Conservation (phyloP, 1,140 invertebrate genomes). For the Leptonema lineaticorne region DNA sequence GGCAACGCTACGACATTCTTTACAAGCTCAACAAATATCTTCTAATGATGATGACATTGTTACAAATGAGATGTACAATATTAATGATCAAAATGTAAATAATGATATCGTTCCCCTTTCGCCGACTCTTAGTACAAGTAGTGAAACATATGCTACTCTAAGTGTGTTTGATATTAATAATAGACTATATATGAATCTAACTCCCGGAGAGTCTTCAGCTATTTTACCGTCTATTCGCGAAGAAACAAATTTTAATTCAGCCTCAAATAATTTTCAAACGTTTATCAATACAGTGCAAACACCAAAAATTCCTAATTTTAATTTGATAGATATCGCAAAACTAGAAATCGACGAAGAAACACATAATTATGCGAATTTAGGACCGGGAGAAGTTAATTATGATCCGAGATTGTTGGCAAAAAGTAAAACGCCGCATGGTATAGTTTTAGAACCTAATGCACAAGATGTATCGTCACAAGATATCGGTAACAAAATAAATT, state of each 20-base stretch:
- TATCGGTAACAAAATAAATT: slow-evolving; percentile 31
- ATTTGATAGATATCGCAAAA: slow-evolving; percentile 42
- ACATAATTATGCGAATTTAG: slow-evolving; percentile 48
- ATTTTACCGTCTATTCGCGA: slow-evolving; percentile 25
- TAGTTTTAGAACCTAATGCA: slow-evolving; percentile 45
- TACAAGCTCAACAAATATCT: slow-evolving; percentile 51
- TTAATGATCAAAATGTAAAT: slow-evolving; percentile 14
- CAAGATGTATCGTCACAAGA: slow-evolving; percentile 29
- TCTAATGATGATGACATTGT: slow-evolving; percentile 52
- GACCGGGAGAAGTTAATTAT: slow-evolving; percentile 41
- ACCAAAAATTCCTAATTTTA: slow-evolving; percentile 23
- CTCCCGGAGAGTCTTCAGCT: slow-evolving; percentile 45
- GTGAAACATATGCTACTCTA: slow-evolving; percentile 57
- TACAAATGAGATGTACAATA: slow-evolving; percentile 43
- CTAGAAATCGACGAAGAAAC: slow-evolving; percentile 42
- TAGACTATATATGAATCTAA: slow-evolving; percentile 69
- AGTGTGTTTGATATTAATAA: slow-evolving; percentile 52
- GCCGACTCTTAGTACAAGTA: slow-evolving; percentile 50
- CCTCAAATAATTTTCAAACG: background rate
- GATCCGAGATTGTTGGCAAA: slow-evolving; percentile 45
- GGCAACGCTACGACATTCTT: slow-evolving; percentile 49
- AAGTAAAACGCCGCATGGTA: slow-evolving; percentile 47
- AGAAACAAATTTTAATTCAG: slow-evolving; percentile 19
- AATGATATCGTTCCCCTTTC: slow-evolving; percentile 44
- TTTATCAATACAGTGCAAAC: slow-evolving; percentile 1